phyloP scores from a whole-genome alignment of 2,888 invertebrate species.

The Eilema depressum region DNA sequence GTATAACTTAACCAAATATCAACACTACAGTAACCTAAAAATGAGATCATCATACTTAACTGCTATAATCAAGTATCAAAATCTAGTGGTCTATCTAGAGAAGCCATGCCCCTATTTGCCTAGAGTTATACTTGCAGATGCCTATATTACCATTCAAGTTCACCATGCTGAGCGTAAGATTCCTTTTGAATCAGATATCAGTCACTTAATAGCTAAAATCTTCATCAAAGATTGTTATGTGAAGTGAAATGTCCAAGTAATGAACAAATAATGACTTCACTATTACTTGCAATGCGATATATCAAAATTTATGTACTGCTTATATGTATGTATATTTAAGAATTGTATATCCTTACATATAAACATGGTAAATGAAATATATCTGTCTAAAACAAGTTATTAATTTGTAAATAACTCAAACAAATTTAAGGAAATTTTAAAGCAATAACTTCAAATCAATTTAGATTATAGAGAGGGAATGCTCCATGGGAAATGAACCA shows the following conservation, averaged over 20 bases:
- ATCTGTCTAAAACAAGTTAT: neutral
- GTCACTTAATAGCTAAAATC: neutral
- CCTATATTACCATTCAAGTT: neutral
- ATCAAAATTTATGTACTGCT: neutral
- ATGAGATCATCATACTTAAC: neutral
- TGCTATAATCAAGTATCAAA: neutral
- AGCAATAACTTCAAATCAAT: no score
- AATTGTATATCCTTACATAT: neutral
- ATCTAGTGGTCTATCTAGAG: neutral
- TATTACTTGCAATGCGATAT: neutral
- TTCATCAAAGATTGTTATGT: neutral
- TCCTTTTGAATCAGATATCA: neutral
- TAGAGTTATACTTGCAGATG: neutral
- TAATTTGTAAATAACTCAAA: no score
- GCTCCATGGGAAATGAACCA: no score
- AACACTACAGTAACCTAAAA: neutral
- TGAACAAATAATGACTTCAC: neutral
- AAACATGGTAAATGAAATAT: neutral
- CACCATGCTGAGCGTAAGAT: conserved; percentile 10
- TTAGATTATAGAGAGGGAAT: no score
- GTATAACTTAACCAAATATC: neutral
- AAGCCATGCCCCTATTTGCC: neutral
- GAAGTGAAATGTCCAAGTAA: neutral
- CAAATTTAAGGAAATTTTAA: no score
- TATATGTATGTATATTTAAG: neutral